Percentiles rank a stretch among this genome's conserved stretches.
These are phyloP conservation scores for Cassiopea xamachana DNA, from an alignment of 30 jellyfish, hydroid and myxozoan genomes.

Conservation along the genomic window DNA sequence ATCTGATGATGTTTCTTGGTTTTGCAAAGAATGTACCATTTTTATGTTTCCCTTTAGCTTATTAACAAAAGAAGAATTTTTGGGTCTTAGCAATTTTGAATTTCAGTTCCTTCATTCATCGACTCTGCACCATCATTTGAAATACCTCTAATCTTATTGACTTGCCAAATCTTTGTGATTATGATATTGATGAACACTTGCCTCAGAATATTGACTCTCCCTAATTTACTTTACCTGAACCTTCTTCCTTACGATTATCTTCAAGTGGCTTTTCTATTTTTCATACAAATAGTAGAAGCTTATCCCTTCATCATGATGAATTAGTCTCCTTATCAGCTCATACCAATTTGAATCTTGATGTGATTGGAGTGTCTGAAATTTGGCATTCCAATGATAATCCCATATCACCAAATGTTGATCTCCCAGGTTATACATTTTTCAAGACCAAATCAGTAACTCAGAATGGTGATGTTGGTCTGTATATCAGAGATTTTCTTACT, in stretches of 20 bases:
- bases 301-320: too few relatives aligned
- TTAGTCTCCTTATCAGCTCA: too few relatives aligned
- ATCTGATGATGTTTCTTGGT: slow-evolving; percentile 27
- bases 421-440: slow-evolving; percentile 46
- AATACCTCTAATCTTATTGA: slow-evolving; percentile 34
- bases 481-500: slow-evolving; percentile 34
- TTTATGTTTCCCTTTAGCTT: slow-evolving; percentile 46
- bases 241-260: slow-evolving; percentile 2
- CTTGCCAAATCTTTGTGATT: slow-evolving; percentile 55
- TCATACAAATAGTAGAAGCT: too few relatives aligned
- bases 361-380: slow-evolving; percentile 19
- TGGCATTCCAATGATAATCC: slow-evolving; percentile 54
- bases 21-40: slow-evolving; percentile 41
- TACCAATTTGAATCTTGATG: too few relatives aligned
- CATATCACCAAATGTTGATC: slow-evolving; percentile 35
- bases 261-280: neutral
- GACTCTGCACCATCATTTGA: slow-evolving; percentile 57
- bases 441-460: slow-evolving; percentile 39
- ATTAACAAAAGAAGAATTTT: slow-evolving; percentile 42
- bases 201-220: neutral
- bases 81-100: slow-evolving; percentile 22
- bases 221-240: slow-evolving; percentile 22
- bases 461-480: slow-evolving; percentile 64
- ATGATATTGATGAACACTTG: slow-evolving; percentile 25
- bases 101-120: slow-evolving; percentile 22